Percentiles rank a stretch among this genome's conserved stretches.
These are phyloP conservation scores for Meda fulgida DNA, from an alignment of 2,797 vertebrate genomes.

Conservation along the genomic window DNA sequence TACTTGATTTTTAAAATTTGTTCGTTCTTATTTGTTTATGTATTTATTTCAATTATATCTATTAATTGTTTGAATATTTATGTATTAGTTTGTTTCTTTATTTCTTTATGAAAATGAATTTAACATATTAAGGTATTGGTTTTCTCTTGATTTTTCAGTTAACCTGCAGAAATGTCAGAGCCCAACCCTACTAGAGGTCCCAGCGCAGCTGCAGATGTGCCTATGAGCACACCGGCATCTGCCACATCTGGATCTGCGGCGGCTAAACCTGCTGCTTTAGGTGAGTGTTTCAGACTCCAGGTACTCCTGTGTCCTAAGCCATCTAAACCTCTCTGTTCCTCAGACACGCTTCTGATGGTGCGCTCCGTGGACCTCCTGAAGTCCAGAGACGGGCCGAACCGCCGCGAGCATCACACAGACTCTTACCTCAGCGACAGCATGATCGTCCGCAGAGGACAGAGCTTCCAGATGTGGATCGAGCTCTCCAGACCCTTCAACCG, in stretches of 20 bases:
- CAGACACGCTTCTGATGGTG: slow-evolving; percentile 80
- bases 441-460: slow-evolving; percentile 86
- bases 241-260: neutral
- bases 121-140: neutral
- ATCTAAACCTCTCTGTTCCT: slow-evolving; percentile 37
- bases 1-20: neutral
- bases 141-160: neutral
- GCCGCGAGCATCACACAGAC: slow-evolving; percentile 81
- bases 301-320: neutral
- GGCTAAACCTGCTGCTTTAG: neutral
- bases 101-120: neutral
- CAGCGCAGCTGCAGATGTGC: neutral
- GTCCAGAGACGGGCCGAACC: slow-evolving; percentile 72
- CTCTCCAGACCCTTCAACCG: slow-evolving; percentile 78
- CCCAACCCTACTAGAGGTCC: neutral
- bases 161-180: slow-evolving; percentile 5
- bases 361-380: slow-evolving; percentile 81
- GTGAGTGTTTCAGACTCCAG: neutral
- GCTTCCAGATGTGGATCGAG: slow-evolving; percentile 79
- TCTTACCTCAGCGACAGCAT: slow-evolving; percentile 78
- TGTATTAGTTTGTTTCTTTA: neutral
- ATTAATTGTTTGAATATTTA: neutral
- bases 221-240: no score
- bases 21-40: no score
- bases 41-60: neutral